Evolutionary conservation across 1,140 invertebrate species (phyloP).

Genomic region (Conus betulinus): DNA sequence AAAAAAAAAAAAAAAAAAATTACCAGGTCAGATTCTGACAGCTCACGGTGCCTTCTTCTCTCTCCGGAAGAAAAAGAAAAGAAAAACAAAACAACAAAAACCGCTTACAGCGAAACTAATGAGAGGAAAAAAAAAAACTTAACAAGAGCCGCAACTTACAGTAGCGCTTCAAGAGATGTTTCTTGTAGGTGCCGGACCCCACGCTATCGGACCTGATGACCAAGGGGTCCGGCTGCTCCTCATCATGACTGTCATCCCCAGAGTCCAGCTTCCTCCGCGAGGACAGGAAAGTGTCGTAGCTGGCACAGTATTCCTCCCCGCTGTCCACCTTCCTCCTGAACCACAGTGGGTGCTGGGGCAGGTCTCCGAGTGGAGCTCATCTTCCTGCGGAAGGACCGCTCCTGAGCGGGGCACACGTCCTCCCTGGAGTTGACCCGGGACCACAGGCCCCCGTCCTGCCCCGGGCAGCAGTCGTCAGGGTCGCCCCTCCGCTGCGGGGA

Average conservation of each 20-base stretch:
- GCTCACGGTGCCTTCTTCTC: too few relatives aligned
- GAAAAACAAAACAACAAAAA: too few relatives aligned
- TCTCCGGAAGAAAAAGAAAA: too few relatives aligned
- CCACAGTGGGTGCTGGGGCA: background rate
- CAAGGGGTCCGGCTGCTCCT: slow-evolving; percentile 6
- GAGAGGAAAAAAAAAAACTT: too few relatives aligned
- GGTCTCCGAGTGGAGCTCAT: background rate
- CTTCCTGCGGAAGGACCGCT: background rate
- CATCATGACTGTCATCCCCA: slow-evolving; percentile 29
- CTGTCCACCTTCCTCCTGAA: background rate
- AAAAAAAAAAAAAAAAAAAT: too few relatives aligned
- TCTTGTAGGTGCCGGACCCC: slow-evolving; percentile 52
- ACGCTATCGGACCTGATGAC: slow-evolving; percentile 7
- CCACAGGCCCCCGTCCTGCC: background rate
- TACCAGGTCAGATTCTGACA: too few relatives aligned
- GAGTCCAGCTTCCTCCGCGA: background rate
- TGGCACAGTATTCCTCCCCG: background rate
- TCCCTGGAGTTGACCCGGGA: background rate
- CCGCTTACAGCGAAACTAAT: too few relatives aligned
- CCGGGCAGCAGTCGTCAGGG: background rate
- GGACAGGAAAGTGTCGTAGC: background rate
- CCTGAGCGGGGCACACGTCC: background rate
- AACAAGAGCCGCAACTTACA: slow-evolving; percentile 45
- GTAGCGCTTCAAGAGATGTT: slow-evolving; percentile 57
- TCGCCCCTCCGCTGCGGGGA: background rate